phyloP scores from a whole-genome alignment of 2,888 invertebrate genomes.

The Drosophila quinaria region DNA sequence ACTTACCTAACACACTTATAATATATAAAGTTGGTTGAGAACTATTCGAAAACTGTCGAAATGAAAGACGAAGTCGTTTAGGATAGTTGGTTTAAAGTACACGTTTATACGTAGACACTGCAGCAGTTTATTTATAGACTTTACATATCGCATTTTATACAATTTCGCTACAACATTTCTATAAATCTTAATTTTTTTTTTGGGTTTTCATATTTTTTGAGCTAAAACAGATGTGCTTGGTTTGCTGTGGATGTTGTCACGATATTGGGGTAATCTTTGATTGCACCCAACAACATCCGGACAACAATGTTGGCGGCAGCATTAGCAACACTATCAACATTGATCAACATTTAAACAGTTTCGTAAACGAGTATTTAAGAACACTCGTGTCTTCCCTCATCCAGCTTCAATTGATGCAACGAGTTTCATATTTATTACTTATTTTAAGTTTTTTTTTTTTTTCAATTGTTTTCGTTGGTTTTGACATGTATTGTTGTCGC shows the following conservation, averaged over 20 bases:
- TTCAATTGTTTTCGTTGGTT: slow-evolving; percentile 18
- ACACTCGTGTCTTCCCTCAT: neutral
- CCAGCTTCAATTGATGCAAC: slow-evolving; percentile 16
- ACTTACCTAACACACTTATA: neutral
- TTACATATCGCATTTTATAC: slow-evolving; percentile 42
- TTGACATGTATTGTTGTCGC: slow-evolving; percentile 7
- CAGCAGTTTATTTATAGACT: slow-evolving; percentile 44
- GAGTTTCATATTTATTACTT: slow-evolving; percentile 3
- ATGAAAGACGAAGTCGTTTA: slow-evolving; percentile 1
- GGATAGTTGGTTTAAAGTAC: slow-evolving; percentile 14
- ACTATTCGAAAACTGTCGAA: neutral
- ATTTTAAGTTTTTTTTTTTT: neutral
- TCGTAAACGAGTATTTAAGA: slow-evolving; percentile 26
- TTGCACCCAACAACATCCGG: slow-evolving; percentile 7
- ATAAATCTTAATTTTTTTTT: slow-evolving; percentile 23
- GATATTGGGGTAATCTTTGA: slow-evolving; percentile 1
- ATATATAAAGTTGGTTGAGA: neutral
- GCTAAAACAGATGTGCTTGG: slow-evolving; percentile 21
- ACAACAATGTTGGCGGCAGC: slow-evolving; percentile 25
- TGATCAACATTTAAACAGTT: slow-evolving; percentile 48
- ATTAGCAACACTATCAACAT: slow-evolving; percentile 27
- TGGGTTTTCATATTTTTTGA: slow-evolving; percentile 10
- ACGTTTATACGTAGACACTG: slow-evolving; percentile 48
- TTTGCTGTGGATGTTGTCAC: slow-evolving; percentile 7
- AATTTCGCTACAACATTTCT: slow-evolving; percentile 48